Percentiles rank a stretch among this genome's conserved stretches.
Conservation (phyloP, 2,797 vertebrate genomes). For the Sebastes baramenuke region DNA sequence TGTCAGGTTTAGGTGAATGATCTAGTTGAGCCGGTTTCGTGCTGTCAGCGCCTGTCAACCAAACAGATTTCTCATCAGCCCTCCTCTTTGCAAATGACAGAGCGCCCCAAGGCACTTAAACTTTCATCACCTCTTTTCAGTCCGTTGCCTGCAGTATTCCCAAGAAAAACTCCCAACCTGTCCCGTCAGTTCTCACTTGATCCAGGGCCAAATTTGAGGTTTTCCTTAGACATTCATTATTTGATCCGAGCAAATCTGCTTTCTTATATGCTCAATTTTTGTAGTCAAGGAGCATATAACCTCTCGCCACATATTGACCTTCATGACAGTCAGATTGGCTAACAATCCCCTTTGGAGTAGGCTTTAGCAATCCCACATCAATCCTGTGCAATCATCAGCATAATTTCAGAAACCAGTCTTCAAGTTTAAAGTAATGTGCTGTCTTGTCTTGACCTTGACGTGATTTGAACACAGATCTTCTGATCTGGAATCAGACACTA, state of each 20-base stretch:
- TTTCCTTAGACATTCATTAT: neutral
- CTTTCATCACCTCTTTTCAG: constrained; percentile 16
- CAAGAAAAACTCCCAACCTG: constrained; percentile 7
- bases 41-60: constrained; percentile 42
- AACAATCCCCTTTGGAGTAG: neutral
- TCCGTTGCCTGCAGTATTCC: constrained; percentile 3
- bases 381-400: neutral
- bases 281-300: neutral
- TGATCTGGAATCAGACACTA: neutral
- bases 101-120: constrained; percentile 5
- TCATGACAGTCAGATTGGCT: neutral
- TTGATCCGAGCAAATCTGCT: neutral
- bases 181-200: neutral
- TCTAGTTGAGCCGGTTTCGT: constrained; percentile 72
- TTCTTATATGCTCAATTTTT: neutral
- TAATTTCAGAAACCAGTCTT: neutral
- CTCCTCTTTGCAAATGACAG: constrained; percentile 22
- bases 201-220: neutral
- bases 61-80: constrained; percentile 35
- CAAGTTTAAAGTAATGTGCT: neutral
- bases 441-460: neutral
- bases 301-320: neutral
- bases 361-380: neutral
- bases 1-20: constrained; percentile 37
- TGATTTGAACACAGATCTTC: neutral